phyloP scores from a whole-genome alignment of 2,113 vertebrate genomes.

The Mustela nigripes region DNA sequence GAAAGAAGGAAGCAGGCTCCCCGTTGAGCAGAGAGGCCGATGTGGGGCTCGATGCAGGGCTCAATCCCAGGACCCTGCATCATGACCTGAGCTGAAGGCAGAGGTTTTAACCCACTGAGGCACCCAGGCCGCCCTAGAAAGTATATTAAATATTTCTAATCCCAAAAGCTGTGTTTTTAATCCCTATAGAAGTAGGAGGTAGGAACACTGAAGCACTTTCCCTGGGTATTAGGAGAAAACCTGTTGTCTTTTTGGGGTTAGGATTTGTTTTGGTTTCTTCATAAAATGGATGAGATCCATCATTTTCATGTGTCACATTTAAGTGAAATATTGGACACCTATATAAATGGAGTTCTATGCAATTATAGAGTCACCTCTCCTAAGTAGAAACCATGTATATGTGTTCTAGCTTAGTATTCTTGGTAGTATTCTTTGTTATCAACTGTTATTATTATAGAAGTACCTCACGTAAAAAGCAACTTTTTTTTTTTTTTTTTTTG shows the following conservation, averaged over 20 bases:
- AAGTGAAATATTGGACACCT: background rate
- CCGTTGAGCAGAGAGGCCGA: no score
- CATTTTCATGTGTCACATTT: background rate
- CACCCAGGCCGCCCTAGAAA: background rate
- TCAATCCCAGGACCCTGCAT: no score
- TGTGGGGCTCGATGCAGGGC: no score
- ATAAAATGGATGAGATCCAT: background rate
- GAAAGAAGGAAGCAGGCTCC: no score
- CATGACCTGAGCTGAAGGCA: no score
- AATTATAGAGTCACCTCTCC: background rate
- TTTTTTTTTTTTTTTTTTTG: background rate
- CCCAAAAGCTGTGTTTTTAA: background rate
- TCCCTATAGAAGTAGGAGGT: background rate
- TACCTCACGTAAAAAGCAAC: conserved; percentile 51
- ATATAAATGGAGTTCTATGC: background rate
- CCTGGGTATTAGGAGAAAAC: background rate
- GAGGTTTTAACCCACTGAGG: no score
- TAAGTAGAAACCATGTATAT: background rate
- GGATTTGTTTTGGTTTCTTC: background rate
- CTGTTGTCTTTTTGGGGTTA: background rate
- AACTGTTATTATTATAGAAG: background rate
- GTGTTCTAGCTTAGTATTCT: background rate
- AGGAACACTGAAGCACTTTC: background rate
- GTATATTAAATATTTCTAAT: conserved; percentile 26
- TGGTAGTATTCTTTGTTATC: background rate